Conservation (phyloP, 2,797 vertebrate species). For the Crax fasciolata region DNA sequence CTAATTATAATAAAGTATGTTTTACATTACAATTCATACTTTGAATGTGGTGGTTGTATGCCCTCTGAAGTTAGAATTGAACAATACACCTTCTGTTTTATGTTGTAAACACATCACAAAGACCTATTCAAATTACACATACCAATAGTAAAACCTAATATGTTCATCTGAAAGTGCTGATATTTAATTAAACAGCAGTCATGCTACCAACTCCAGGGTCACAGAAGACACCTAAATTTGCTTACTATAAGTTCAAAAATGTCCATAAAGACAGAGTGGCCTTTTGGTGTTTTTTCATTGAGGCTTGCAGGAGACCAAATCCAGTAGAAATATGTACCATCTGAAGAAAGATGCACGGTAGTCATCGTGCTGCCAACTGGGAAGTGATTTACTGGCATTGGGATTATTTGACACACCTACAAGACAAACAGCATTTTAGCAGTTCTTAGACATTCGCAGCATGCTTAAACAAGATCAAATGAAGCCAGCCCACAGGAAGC, state of each 20-base stretch:
- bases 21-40: background rate
- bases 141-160: background rate
- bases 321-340: conserved; percentile 98
- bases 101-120: background rate
- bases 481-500: background rate
- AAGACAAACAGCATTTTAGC: conserved; percentile 20
- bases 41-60: background rate
- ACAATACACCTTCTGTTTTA: background rate
- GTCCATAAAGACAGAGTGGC: conserved; percentile 99
- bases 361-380: conserved; percentile 96
- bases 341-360: conserved; percentile 96
- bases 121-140: background rate
- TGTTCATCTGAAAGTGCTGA: background rate
- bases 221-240: background rate
- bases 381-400: conserved; percentile 96
- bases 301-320: conserved; percentile 98
- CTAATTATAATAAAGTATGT: background rate
- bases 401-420: conserved; percentile 93
- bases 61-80: background rate
- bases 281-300: conserved; percentile 98
- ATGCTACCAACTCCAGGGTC: background rate
- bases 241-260: conserved; percentile 94
- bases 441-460: conserved; percentile 37
- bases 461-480: background rate
- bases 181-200: background rate